A percentile compares a stretch with the other conserved stretches of the same genome.
Evolutionary conservation across 2,113 vertebrate species (phyloP).

Genomic region (Podarcis muralis): DNA sequence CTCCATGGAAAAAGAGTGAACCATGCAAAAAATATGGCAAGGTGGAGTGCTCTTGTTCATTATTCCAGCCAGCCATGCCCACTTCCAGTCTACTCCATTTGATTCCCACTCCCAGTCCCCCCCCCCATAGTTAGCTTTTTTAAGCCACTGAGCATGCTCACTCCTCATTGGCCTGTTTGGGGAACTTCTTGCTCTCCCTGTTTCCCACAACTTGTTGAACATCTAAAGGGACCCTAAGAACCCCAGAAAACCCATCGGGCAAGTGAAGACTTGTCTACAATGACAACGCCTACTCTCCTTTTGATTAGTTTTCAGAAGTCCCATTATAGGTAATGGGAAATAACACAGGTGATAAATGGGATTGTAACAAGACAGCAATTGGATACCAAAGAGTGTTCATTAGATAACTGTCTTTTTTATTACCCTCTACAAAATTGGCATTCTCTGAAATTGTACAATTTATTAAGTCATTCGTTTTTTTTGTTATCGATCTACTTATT

Average conservation of each 20-base stretch:
- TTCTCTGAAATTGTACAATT: conserved; percentile 29
- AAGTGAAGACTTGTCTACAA: not conserved
- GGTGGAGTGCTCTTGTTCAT: no score
- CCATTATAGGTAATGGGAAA: conserved; percentile 7
- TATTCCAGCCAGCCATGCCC: no score
- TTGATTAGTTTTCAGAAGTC: conserved; percentile 25
- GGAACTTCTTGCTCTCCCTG: not conserved
- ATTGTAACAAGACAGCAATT: conserved; percentile 20
- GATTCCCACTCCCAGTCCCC: no score
- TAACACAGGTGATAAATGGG: conserved; percentile 10
- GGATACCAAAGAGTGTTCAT: not conserved
- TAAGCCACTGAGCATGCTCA: not conserved
- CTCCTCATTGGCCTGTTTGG: no score
- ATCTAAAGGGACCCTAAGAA: not conserved
- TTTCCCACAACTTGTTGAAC: not conserved
- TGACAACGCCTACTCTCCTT: not conserved
- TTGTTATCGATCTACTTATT: conserved; percentile 27
- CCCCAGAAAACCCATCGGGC: not conserved
- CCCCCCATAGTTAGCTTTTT: no score
- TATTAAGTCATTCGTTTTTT: conserved; percentile 39
- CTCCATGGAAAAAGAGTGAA: no score
- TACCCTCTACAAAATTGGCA: conserved; percentile 24
- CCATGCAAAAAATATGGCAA: no score
- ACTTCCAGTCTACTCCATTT: no score
- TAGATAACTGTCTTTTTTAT: conserved; percentile 24